Percentiles rank a stretch among this genome's conserved stretches.
Conservation (phyloP, 64 coral and sea anemone species). For the Porites australiensis region DNA sequence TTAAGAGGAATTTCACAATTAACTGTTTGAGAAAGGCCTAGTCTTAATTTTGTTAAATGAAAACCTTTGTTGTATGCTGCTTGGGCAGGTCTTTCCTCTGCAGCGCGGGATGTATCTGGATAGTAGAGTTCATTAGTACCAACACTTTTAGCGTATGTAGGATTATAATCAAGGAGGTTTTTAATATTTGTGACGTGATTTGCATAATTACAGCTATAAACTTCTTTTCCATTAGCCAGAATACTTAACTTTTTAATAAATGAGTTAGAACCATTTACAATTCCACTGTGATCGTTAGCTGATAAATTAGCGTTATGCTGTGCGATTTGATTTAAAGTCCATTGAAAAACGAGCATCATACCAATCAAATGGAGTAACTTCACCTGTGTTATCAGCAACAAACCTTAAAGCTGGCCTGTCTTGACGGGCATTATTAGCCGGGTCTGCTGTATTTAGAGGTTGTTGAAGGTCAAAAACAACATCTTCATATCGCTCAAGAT, state of each 20-base stretch:
- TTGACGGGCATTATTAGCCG: neutral
- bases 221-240: neutral
- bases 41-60: neutral
- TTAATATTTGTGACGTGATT: constrained; percentile 30
- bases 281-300: neutral
- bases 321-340: neutral
- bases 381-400: constrained; percentile 18
- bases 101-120: constrained; percentile 16
- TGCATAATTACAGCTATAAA: neutral
- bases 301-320: neutral
- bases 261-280: neutral
- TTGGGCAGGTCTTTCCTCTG: neutral
- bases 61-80: constrained; percentile 28
- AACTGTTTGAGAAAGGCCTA: neutral
- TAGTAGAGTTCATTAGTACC: constrained; percentile 56
- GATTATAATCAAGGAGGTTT: constrained; percentile 39
- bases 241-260: neutral
- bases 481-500: constrained; percentile 31
- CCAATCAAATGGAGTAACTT: constrained; percentile 19
- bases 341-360: neutral
- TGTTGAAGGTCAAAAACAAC: constrained; percentile 20
- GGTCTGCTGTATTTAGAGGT: neutral
- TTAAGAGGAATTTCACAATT: constrained; percentile 61
- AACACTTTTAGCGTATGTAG: neutral
- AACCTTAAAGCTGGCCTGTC: neutral